Conservation (phyloP, 2,113 vertebrate genomes). For the Crotophaga sulcirostris region DNA sequence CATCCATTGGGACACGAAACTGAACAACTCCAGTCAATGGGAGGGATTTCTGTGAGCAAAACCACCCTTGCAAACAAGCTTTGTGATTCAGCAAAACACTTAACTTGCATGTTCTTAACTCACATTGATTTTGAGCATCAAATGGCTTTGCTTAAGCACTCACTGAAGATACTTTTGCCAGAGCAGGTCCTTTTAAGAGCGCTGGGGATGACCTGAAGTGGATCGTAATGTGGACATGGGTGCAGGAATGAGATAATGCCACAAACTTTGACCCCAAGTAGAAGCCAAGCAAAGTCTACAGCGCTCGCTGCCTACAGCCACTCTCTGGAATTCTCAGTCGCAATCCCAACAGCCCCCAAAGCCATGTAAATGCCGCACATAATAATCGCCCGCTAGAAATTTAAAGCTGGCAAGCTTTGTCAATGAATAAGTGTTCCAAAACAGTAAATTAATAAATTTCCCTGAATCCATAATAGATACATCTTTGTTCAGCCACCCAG, state of each 20-base stretch:
- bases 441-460: conserved; percentile 73
- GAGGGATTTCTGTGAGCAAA: background rate
- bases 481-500: conserved; percentile 73
- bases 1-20: background rate
- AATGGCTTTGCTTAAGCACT: background rate
- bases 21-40: rapidly evolving
- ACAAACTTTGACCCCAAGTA: rapidly evolving
- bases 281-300: background rate
- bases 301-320: rapidly evolving
- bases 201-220: rapidly evolving
- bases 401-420: conserved; percentile 3
- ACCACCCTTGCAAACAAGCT: background rate
- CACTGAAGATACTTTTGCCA: background rate
- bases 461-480: conserved; percentile 69
- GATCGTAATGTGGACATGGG: rapidly evolving
- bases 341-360: background rate
- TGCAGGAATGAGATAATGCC: background rate
- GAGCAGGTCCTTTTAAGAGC: background rate
- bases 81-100: background rate
- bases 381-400: background rate
- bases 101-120: background rate
- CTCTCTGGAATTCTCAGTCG: background rate
- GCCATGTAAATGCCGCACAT: background rate
- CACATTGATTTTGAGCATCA: rapidly evolving
- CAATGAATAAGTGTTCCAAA: conserved; percentile 17